These are phyloP conservation scores for Neotoma lepida DNA, from an alignment of 2,113 vertebrate species.

Conservation along the genomic window DNA sequence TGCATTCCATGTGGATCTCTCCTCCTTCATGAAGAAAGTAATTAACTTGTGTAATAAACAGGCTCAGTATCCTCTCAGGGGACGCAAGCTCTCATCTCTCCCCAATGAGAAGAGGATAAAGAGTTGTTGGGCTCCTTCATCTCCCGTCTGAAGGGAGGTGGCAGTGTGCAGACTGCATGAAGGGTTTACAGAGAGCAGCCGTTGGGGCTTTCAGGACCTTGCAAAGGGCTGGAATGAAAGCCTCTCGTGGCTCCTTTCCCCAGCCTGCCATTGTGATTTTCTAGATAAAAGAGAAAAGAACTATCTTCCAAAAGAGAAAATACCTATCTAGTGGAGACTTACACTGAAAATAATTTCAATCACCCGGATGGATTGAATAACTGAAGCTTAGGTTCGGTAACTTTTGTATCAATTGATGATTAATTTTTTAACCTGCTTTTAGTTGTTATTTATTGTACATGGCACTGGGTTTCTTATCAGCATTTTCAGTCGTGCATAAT, in stretches of 20 bases:
- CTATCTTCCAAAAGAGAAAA: conserved; percentile 24
- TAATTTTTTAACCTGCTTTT: not conserved
- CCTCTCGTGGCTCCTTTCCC: rapidly evolving
- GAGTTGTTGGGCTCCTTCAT: not conserved
- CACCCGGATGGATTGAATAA: not conserved
- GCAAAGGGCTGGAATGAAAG: not conserved
- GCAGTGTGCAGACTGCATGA: rapidly evolving
- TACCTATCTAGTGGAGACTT: not conserved
- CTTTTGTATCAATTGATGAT: not conserved
- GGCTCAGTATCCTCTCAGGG: not conserved
- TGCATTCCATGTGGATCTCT: conserved; percentile 52
- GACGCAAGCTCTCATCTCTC: not conserved
- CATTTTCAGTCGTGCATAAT: not conserved
- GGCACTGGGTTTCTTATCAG: not conserved
- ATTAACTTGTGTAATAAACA: conserved; percentile 54
- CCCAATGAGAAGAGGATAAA: not conserved
- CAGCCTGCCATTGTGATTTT: not conserved
- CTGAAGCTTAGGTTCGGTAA: not conserved
- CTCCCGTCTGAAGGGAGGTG: not conserved
- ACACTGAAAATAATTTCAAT: conserved; percentile 24
- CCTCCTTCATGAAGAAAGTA: conserved; percentile 55
- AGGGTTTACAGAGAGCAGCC: not conserved
- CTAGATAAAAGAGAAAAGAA: not conserved
- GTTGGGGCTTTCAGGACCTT: not conserved
- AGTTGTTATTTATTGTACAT: not conserved